Percentiles rank a stretch among this genome's conserved stretches.
Evolutionary conservation across 2,797 vertebrate genomes (phyloP).

Genomic region (Psittacula derbiana): DNA sequence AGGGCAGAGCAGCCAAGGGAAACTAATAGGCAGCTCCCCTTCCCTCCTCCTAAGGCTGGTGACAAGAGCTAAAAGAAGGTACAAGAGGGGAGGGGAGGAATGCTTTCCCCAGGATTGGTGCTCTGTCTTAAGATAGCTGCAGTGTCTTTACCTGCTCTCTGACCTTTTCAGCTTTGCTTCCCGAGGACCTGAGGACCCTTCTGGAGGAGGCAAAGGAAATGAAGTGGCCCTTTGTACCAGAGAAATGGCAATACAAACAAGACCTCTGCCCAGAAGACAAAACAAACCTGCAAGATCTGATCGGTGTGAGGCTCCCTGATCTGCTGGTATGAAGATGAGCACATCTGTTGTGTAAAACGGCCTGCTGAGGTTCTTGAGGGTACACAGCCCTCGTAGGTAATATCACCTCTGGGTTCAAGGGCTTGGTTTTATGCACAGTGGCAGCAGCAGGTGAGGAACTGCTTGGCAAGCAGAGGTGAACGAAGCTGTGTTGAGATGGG

Average conservation of each 20-base stretch:
- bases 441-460: not conserved
- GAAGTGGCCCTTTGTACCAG: slow-evolving; percentile 96
- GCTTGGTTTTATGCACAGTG: not conserved
- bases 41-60: not conserved
- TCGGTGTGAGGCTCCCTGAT: slow-evolving; percentile 78
- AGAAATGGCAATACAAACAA: slow-evolving; percentile 96
- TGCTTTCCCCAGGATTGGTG: not conserved
- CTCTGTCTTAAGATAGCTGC: slow-evolving; percentile 16
- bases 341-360: not conserved
- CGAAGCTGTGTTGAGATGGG: not conserved
- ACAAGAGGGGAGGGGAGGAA: not conserved
- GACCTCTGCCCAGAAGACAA: slow-evolving; percentile 84
- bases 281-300: slow-evolving; percentile 88
- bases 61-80: slow-evolving; percentile 28
- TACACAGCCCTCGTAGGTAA: not conserved
- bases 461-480: not conserved
- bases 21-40: slow-evolving; percentile 48
- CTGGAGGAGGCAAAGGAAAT: slow-evolving; percentile 90
- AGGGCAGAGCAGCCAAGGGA: slow-evolving; percentile 70
- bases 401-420: not conserved
- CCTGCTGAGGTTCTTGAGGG: not conserved
- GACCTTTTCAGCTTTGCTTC: slow-evolving; percentile 84
- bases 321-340: slow-evolving; percentile 84
- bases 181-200: slow-evolving; percentile 84
- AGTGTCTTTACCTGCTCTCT: slow-evolving; percentile 76